A percentile compares a stretch with the other conserved stretches of the same genome.
Conservation (phyloP, 2,113 vertebrate species). For the Lontra canadensis region DNA sequence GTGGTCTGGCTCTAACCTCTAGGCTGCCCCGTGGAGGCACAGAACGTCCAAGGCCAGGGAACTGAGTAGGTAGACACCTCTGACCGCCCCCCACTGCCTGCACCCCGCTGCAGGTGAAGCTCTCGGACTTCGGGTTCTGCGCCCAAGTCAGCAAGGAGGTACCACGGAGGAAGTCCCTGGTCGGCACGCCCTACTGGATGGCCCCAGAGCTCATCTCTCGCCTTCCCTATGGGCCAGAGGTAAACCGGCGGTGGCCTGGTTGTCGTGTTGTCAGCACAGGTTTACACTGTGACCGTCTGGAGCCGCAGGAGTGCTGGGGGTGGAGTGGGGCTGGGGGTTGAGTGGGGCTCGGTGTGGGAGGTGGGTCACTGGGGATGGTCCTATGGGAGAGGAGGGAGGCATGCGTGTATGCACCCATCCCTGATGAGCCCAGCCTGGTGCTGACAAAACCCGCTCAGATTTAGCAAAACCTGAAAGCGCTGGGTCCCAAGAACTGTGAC, state of each 20-base stretch:
- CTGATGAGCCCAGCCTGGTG: neutral
- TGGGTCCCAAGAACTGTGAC: neutral
- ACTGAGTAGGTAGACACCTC: fast-evolving
- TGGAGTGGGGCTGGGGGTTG: neutral
- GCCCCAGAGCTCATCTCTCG: conserved; percentile 95
- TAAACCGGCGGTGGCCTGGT: conserved; percentile 28
- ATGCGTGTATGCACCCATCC: fast-evolving
- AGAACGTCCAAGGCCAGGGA: fast-evolving
- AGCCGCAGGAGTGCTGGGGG: neutral
- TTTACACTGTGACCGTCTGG: fast-evolving
- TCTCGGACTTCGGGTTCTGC: conserved; percentile 97
- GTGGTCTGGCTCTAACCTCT: neutral
- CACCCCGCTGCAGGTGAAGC: conserved; percentile 89
- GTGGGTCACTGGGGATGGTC: neutral
- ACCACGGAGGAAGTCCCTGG: conserved; percentile 91
- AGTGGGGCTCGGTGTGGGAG: neutral
- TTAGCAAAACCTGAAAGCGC: neutral
- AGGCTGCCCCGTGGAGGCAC: neutral
- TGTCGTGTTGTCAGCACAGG: fast-evolving
- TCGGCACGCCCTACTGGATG: conserved; percentile 96
- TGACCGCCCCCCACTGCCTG: neutral
- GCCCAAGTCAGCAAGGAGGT: conserved; percentile 96
- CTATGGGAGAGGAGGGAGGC: too few relatives aligned
- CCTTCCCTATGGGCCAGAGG: conserved; percentile 92
- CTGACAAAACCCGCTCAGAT: neutral